These are phyloP conservation scores for Helarctos malayanus DNA, from an alignment of 2,797 vertebrate genomes.

Conservation along the genomic window DNA sequence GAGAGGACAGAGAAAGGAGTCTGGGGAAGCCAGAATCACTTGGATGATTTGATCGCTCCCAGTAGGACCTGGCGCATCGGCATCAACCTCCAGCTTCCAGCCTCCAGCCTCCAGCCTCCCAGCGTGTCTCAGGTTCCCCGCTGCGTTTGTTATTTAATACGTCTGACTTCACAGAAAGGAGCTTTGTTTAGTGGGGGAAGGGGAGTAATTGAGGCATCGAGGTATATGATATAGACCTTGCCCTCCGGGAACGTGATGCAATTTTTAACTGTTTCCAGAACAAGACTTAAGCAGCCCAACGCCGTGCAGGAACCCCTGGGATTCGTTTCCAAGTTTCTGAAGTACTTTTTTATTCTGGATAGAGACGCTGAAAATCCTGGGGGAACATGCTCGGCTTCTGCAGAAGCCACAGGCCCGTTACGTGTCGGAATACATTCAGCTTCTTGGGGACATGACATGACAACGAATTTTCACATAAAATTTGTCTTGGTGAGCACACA, in stretches of 20 bases:
- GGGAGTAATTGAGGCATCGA: conserved; percentile 46
- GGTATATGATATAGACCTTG: conserved; percentile 40
- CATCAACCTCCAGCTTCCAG: background rate
- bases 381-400: background rate
- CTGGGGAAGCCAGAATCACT: background rate
- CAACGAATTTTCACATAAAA: conserved; percentile 62
- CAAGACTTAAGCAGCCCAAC: background rate
- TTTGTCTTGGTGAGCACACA: background rate
- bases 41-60: background rate
- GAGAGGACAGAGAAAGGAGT: background rate
- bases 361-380: conserved; percentile 41
- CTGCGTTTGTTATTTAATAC: conserved; percentile 59
- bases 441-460: conserved; percentile 51
- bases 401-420: conserved; percentile 49
- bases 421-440: conserved; percentile 7
- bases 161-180: conserved; percentile 65
- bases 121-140: background rate
- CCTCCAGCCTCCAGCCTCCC: background rate
- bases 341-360: background rate
- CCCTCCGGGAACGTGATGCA: background rate
- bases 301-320: background rate
- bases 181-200: conserved; percentile 48
- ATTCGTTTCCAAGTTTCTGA: conserved; percentile 59
- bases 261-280: conserved; percentile 70
- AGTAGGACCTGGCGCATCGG: background rate